Percentiles rank a stretch among this genome's conserved stretches.
These are phyloP conservation scores for Drosophila kuntzei DNA, from an alignment of 2,888 invertebrate species.

Conservation along the genomic window DNA sequence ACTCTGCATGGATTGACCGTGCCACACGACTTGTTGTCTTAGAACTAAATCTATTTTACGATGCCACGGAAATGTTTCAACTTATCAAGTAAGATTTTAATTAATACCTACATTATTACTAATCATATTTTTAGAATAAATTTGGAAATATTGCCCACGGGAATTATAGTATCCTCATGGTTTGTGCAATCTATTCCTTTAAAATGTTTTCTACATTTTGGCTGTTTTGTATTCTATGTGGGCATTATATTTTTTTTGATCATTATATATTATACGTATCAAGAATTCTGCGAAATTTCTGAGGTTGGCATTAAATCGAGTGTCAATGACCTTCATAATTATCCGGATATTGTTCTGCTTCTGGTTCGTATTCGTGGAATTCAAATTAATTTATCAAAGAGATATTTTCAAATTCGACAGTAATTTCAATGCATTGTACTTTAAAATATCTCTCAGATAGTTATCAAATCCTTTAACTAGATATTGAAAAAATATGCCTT, in stretches of 20 bases:
- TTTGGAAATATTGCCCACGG: conserved; percentile 43
- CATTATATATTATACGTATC: conserved; percentile 23
- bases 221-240: accelerated
- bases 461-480: too few relatives aligned
- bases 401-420: too few relatives aligned
- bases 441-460: too few relatives aligned
- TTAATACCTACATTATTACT: not conserved
- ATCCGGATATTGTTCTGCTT: conserved; percentile 7
- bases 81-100: not conserved
- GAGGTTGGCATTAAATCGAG: not conserved
- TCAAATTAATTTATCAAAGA: not conserved
- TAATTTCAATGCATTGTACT: too few relatives aligned
- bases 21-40: conserved; percentile 34
- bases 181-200: not conserved
- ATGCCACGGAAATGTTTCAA: not conserved
- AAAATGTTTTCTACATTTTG: not conserved
- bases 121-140: conserved; percentile 14
- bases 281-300: conserved; percentile 13
- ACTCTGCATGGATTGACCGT: conserved; percentile 21
- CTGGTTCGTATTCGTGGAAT: conserved; percentile 6
- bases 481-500: too few relatives aligned
- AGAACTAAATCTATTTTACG: conserved; percentile 10
- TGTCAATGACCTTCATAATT: not conserved
- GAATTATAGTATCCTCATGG: conserved; percentile 6
- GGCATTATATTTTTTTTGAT: conserved; percentile 1